These are phyloP conservation scores for Mactromeris polynyma DNA, from an alignment of 2,888 invertebrate species.

Conservation along the genomic window DNA sequence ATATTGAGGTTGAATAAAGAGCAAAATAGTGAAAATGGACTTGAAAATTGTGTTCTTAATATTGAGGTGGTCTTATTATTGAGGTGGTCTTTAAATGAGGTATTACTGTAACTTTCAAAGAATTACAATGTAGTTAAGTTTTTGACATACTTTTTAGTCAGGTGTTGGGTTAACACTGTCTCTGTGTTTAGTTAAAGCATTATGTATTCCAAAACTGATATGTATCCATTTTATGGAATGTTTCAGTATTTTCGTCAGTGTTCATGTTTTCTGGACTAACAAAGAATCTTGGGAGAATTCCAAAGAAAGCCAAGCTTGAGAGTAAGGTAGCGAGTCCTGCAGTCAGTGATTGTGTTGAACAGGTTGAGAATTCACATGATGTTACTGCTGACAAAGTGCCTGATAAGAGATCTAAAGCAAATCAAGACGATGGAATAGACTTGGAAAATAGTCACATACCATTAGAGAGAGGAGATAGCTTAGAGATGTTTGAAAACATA, in stretches of 20 bases:
- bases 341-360: neutral
- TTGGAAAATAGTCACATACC: neutral
- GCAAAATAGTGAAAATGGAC: too few species aligned
- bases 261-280: slow-evolving; percentile 11
- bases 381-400: neutral
- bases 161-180: too few species aligned
- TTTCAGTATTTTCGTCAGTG: slow-evolving; percentile 38
- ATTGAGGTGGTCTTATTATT: too few species aligned
- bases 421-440: neutral
- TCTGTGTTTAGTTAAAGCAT: too few species aligned
- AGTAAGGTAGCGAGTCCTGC: neutral
- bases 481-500: slow-evolving; percentile 4
- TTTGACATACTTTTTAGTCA: too few species aligned
- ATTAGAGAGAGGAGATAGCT: slow-evolving; percentile 11
- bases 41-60: too few species aligned
- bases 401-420: neutral
- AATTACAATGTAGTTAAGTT: too few species aligned
- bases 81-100: too few species aligned
- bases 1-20: too few species aligned
- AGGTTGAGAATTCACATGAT: neutral
- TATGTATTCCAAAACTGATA: too few species aligned
- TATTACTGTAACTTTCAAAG: too few species aligned
- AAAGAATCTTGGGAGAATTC: slow-evolving; percentile 31
- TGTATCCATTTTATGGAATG: neutral
- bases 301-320: slow-evolving; percentile 23